Evolutionary conservation across 2,888 invertebrate genomes (phyloP).

Genomic region (Encarsia formosa): DNA sequence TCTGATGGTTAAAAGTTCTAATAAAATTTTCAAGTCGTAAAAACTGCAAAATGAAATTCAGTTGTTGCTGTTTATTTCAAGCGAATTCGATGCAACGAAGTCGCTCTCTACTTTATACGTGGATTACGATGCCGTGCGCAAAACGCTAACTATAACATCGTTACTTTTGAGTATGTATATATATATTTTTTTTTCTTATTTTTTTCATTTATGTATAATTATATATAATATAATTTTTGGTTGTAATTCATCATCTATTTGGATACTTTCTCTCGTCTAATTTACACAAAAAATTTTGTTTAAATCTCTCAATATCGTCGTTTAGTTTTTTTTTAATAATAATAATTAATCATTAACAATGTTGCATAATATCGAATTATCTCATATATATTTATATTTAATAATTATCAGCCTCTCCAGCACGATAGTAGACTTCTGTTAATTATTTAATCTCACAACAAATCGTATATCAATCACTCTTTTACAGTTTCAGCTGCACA

Average conservation of each 20-base stretch:
- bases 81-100: conserved; percentile 24
- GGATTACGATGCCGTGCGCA: conserved; percentile 26
- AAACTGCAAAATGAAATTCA: no score
- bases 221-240: conserved; percentile 34
- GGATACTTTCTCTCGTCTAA: conserved; percentile 50
- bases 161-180: conserved; percentile 30
- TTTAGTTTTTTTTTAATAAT: conserved; percentile 29
- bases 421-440: conserved; percentile 22
- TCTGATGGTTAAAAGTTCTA: no score
- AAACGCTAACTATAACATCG: conserved; percentile 30
- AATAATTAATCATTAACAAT: conserved; percentile 39
- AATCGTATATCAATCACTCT: conserved; percentile 3
- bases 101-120: conserved; percentile 10
- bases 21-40: no score
- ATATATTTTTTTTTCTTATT: conserved; percentile 31
- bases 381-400: conserved; percentile 26
- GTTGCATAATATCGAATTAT: conserved; percentile 37
- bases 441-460: conserved; percentile 5
- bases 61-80: conserved; percentile 11
- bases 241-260: conserved; percentile 42
- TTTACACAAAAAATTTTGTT: conserved; percentile 42
- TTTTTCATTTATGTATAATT: conserved; percentile 32
- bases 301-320: conserved; percentile 37
- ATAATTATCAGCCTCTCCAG: conserved; percentile 23
- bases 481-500: conserved; percentile 15